Conservation (phyloP, 2,888 invertebrate genomes). For the Aphidoletes aphidimyza region DNA sequence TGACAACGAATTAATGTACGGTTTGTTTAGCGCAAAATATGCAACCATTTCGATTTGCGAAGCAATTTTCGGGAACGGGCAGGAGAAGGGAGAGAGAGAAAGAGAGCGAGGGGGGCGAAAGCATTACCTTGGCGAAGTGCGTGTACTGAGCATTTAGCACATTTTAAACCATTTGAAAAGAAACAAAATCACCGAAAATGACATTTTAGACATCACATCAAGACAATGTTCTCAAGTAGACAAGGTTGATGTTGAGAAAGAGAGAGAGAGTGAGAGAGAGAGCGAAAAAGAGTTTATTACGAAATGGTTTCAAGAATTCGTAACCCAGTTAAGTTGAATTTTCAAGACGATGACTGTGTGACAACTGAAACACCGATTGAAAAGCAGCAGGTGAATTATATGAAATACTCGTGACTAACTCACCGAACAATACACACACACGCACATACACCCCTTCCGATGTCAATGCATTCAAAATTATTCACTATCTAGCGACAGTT, state of each 20-base stretch:
- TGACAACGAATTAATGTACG: conserved; percentile 49
- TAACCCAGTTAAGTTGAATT: conserved; percentile 51
- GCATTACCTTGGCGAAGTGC: background rate
- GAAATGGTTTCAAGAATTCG: conserved; percentile 1
- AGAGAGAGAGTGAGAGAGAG: background rate
- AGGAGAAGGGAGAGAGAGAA: background rate
- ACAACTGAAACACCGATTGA: conserved; percentile 40
- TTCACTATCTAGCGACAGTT: background rate
- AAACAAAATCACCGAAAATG: conserved; percentile 36
- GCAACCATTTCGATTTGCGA: background rate
- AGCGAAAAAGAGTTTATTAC: conserved; percentile 27
- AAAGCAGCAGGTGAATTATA: conserved; percentile 46
- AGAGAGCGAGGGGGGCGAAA: background rate
- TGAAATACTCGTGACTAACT: background rate
- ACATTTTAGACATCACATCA: background rate
- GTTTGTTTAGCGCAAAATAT: conserved; percentile 21
- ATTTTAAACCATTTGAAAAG: background rate
- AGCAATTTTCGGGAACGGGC: background rate
- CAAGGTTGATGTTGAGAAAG: background rate
- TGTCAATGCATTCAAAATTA: conserved; percentile 37
- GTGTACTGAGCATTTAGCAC: conserved; percentile 19
- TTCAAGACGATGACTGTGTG: background rate
- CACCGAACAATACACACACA: background rate
- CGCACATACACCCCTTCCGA: too few relatives aligned
- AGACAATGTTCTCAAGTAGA: too few relatives aligned